Conservation (phyloP, 2,888 invertebrate species). For the Dimorphilus gyrociliatus region DNA sequence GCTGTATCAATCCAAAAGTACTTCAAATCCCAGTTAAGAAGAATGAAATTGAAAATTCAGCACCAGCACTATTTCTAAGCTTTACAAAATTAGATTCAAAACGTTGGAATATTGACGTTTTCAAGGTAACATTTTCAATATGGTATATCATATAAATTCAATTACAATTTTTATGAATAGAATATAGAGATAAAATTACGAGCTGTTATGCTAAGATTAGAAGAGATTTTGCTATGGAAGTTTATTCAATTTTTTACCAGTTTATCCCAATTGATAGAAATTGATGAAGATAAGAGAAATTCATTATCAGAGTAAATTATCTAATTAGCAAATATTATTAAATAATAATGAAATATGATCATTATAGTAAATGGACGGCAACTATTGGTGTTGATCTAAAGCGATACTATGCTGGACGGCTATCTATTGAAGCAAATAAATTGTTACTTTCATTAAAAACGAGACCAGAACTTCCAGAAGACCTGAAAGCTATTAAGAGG, state of each 20-base stretch:
- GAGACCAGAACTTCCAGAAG: conserved; percentile 58
- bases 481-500: conserved; percentile 62
- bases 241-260: conserved; percentile 43
- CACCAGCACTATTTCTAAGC: conserved; percentile 60
- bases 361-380: conserved; percentile 58
- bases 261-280: too few species aligned
- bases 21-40: conserved; percentile 40
- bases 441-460: conserved; percentile 77
- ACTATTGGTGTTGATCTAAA: conserved; percentile 61
- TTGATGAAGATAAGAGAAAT: too few species aligned
- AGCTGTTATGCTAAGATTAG: conserved; percentile 67
- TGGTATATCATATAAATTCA: too few species aligned
- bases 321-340: too few species aligned
- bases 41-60: conserved; percentile 33
- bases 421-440: conserved; percentile 61
- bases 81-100: too few species aligned
- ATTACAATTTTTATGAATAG: too few species aligned
- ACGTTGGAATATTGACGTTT: conserved; percentile 65
- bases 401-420: conserved; percentile 67
- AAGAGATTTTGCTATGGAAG: conserved; percentile 65
- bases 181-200: too few species aligned
- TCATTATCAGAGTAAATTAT: too few species aligned
- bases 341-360: too few species aligned
- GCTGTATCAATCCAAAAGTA: conserved; percentile 66
- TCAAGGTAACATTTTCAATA: conserved; percentile 49